A percentile compares a stretch with the other conserved stretches of the same genome.
Conservation (phyloP, 2,113 vertebrate species). For the Callocephalon fimbriatum region DNA sequence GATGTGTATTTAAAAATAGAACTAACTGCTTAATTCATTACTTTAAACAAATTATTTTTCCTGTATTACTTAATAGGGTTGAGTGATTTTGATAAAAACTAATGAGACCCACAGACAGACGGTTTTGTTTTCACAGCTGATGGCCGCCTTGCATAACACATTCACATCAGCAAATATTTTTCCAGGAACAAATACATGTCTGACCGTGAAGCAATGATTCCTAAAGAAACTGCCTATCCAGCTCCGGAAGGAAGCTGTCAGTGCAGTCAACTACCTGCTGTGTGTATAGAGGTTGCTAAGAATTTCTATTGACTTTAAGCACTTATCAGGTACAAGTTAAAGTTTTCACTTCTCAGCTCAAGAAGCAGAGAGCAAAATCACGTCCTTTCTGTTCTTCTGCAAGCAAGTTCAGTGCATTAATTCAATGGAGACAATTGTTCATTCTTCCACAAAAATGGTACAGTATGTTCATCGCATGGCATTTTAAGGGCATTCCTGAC, state of each 20-base stretch:
- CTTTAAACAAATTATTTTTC: too few species aligned
- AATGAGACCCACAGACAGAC: constrained; percentile 12
- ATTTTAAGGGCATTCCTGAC: not conserved
- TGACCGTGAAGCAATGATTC: not conserved
- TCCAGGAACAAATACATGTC: not conserved
- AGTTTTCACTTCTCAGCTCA: not conserved
- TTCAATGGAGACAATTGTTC: not conserved
- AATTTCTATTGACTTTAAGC: constrained; percentile 10
- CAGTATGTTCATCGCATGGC: not conserved
- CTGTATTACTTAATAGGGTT: too few species aligned
- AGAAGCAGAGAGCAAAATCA: not conserved
- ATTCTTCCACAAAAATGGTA: not conserved
- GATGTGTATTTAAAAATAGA: too few species aligned
- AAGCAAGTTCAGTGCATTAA: not conserved
- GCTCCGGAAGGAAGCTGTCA: not conserved
- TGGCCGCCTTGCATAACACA: not conserved
- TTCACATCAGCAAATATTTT: constrained; percentile 39
- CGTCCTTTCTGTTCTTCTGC: not conserved
- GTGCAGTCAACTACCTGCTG: not conserved
- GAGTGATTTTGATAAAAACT: constrained; percentile 40
- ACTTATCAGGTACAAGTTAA: not conserved
- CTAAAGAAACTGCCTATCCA: not conserved
- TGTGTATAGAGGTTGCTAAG: not conserved
- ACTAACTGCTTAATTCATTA: too few species aligned
- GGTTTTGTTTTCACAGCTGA: constrained; percentile 54